Evolutionary conservation across 2,888 invertebrate genomes (phyloP).

Genomic region (Diloba caeruleocephala): DNA sequence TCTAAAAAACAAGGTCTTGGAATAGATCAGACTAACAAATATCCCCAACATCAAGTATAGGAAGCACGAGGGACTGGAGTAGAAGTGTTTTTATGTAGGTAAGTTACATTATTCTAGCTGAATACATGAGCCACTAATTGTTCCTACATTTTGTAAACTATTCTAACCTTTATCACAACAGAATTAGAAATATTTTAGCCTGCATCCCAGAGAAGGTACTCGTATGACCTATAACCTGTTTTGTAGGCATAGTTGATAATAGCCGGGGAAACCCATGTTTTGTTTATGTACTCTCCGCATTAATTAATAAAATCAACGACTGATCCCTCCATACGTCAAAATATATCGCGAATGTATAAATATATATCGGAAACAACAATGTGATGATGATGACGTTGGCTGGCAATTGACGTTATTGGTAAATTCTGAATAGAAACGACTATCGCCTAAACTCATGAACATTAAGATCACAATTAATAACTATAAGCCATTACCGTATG

Average conservation of each 20-base stretch:
- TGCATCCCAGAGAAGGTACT: slow-evolving; percentile 8
- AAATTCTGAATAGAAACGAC: too few species aligned
- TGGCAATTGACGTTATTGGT: too few species aligned
- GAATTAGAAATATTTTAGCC: slow-evolving; percentile 3
- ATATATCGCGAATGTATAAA: slow-evolving; percentile 6
- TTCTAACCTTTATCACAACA: slow-evolving; percentile 8
- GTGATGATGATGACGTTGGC: background rate
- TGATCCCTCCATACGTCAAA: slow-evolving; percentile 19
- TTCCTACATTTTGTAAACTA: background rate
- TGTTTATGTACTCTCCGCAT: slow-evolving; percentile 35
- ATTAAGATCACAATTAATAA: too few species aligned
- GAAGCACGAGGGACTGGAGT: too few species aligned
- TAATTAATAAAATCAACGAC: slow-evolving; percentile 25
- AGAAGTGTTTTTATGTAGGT: too few species aligned
- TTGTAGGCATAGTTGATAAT: slow-evolving; percentile 21
- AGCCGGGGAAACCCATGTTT: slow-evolving; percentile 37
- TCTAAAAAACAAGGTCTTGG: too few species aligned
- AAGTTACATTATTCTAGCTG: too few species aligned
- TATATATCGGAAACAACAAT: slow-evolving; percentile 17
- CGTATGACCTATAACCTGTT: slow-evolving; percentile 28
- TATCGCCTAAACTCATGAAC: too few species aligned
- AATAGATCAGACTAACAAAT: too few species aligned
- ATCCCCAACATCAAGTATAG: too few species aligned
- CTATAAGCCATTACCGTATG: too few species aligned
- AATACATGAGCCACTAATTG: background rate